Evolutionary conservation across 2,888 invertebrate genomes (phyloP).

Genomic region (Drosophila sordidula): DNA sequence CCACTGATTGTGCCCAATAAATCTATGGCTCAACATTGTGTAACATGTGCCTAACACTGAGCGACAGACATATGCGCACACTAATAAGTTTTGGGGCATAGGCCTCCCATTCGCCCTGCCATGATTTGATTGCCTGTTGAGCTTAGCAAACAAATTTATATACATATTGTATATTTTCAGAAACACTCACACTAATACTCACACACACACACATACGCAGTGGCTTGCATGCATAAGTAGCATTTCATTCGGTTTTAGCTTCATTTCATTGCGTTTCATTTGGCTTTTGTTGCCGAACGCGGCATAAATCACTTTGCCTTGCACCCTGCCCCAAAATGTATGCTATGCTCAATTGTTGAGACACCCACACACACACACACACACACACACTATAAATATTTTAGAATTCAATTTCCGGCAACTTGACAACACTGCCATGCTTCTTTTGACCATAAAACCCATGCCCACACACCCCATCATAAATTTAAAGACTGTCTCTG

Average conservation of each 20-base stretch:
- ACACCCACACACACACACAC: constrained; percentile 6
- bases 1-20: constrained; percentile 74
- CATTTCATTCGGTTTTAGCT: constrained; percentile 36
- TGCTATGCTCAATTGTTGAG: constrained; percentile 43
- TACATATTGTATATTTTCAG: constrained; percentile 32
- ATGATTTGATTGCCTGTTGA: constrained; percentile 55
- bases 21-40: constrained; percentile 73
- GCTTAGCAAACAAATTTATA: constrained; percentile 36
- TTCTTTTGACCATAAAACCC: constrained; percentile 36
- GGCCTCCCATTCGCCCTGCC: neutral
- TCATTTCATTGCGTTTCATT: constrained; percentile 59
- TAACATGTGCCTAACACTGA: constrained; percentile 34
- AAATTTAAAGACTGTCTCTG: constrained; percentile 59
- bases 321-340: constrained; percentile 35
- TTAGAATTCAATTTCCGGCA: constrained; percentile 76
- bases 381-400: constrained; percentile 60
- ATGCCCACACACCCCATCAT: constrained; percentile 25
- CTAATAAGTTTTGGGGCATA: constrained; percentile 55
- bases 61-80: constrained; percentile 39
- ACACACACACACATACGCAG: constrained; percentile 3
- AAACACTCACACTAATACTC: constrained; percentile 19
- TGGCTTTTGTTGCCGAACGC: constrained; percentile 54
- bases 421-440: constrained; percentile 47
- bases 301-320: constrained; percentile 67
- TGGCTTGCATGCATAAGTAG: constrained; percentile 70